Percentiles rank a stretch among this genome's conserved stretches.
Evolutionary conservation across 2,797 vertebrate species (phyloP).

Genomic region (Carcharodon carcharias): DNA sequence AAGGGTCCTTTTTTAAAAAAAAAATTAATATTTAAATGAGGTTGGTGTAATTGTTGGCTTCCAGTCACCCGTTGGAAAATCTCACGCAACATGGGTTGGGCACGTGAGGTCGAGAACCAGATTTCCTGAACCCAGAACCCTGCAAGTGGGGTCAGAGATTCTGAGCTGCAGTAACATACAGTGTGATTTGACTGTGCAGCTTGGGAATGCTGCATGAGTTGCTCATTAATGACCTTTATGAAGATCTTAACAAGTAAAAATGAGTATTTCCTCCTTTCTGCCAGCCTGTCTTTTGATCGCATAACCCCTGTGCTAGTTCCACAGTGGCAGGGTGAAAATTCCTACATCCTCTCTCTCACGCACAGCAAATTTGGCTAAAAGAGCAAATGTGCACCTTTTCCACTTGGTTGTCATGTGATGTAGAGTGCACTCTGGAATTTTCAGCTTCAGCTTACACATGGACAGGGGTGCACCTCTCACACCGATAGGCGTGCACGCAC

Average conservation of each 20-base stretch:
- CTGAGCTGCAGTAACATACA: background rate
- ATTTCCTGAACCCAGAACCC: background rate
- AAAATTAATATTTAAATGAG: background rate
- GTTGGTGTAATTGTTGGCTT: background rate
- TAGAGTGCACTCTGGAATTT: background rate
- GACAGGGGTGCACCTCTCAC: too few relatives aligned
- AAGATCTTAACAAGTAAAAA: background rate
- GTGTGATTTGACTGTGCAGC: background rate
- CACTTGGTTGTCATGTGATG: background rate
- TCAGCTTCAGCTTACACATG: background rate
- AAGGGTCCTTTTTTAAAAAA: background rate
- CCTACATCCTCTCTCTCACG: background rate
- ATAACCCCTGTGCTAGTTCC: background rate
- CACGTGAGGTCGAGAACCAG: too few relatives aligned
- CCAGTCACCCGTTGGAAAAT: background rate
- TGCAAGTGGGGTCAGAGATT: background rate
- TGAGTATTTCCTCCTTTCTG: background rate
- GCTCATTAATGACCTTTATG: background rate
- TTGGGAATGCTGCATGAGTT: background rate
- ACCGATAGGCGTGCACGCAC: background rate
- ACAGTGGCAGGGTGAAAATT: too few relatives aligned
- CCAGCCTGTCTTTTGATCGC: background rate
- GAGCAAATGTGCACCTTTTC: background rate
- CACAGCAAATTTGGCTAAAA: background rate
- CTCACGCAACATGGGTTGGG: background rate